Evolutionary conservation across 2,888 invertebrate genomes (phyloP).

Genomic region (Conus canariensis): DNA sequence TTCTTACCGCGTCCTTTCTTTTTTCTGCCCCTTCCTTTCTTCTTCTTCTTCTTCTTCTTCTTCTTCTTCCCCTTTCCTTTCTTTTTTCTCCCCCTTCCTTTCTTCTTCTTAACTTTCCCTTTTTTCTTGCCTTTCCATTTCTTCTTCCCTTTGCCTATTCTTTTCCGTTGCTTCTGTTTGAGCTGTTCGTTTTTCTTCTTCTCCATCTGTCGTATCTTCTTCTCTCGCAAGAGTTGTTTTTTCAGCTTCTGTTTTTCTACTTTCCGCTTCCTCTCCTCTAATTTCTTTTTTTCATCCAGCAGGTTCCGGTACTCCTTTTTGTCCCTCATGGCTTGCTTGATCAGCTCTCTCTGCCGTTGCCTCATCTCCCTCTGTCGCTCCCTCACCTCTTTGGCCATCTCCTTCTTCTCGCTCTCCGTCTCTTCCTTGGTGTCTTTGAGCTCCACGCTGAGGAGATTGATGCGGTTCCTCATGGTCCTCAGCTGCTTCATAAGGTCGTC

Average conservation of each 20-base stretch:
- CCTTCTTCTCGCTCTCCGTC: neutral
- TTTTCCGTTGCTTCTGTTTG: neutral
- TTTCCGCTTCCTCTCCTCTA: neutral
- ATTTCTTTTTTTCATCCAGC: neutral
- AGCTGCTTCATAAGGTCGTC: constrained; percentile 13
- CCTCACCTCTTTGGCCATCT: constrained; percentile 15
- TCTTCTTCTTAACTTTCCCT: neutral
- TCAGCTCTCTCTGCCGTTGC: neutral
- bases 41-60: neutral
- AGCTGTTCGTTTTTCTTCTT: neutral
- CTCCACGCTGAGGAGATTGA: neutral
- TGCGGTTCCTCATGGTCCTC: neutral
- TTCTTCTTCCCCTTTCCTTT: neutral
- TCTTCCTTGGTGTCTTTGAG: constrained; percentile 4
- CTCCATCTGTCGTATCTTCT: neutral
- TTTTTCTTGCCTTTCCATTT: neutral
- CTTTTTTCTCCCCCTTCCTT: neutral
- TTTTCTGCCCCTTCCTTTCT: neutral
- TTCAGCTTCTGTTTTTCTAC: neutral
- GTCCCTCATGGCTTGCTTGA: neutral
- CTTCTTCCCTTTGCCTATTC: neutral
- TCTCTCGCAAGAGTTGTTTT: neutral
- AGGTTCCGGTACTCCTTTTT: neutral
- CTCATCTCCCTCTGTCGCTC: neutral
- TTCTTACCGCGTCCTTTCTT: neutral